A percentile compares a stretch with the other conserved stretches of the same genome.
Evolutionary conservation across 2,797 vertebrate genomes (phyloP).

Genomic region (Bovichtus diacanthus): DNA sequence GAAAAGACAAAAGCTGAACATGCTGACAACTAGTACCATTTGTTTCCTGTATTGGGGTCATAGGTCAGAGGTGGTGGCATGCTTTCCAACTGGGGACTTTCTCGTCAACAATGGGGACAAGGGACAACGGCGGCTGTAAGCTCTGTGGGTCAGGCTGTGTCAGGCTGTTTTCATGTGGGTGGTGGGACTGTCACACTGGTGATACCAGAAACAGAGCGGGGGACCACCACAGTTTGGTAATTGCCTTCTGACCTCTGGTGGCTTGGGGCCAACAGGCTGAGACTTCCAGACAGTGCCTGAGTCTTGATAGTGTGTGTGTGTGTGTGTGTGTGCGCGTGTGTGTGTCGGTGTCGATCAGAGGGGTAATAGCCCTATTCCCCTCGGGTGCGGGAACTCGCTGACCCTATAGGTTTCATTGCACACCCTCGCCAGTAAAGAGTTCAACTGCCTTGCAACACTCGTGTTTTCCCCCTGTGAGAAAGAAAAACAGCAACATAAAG

Average conservation of each 20-base stretch:
- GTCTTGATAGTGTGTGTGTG: slow-evolving; percentile 44
- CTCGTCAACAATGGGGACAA: slow-evolving; percentile 54
- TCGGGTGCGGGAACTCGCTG: slow-evolving; percentile 50
- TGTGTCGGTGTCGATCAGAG: slow-evolving; percentile 34
- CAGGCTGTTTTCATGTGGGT: slow-evolving; percentile 71
- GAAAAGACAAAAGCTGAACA: slow-evolving; percentile 32
- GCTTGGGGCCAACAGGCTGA: slow-evolving; percentile 50
- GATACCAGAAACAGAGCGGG: slow-evolving; percentile 57
- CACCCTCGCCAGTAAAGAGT: slow-evolving; percentile 25
- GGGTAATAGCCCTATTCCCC: slow-evolving; percentile 36
- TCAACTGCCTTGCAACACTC: slow-evolving; percentile 18
- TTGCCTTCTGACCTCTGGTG: slow-evolving; percentile 76
- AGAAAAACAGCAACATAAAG: slow-evolving; percentile 18
- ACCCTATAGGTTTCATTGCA: slow-evolving; percentile 43
- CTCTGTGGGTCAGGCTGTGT: slow-evolving; percentile 53
- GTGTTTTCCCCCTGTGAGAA: slow-evolving; percentile 9
- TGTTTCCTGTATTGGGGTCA: slow-evolving; percentile 69
- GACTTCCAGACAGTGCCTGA: slow-evolving; percentile 51
- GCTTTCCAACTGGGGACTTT: slow-evolving; percentile 60
- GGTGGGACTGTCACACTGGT: slow-evolving; percentile 52
- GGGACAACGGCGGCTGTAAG: slow-evolving; percentile 41
- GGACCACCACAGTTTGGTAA: slow-evolving; percentile 69
- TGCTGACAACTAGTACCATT: slow-evolving; percentile 60
- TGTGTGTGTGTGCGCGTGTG: slow-evolving; percentile 44
- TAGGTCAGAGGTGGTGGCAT: slow-evolving; percentile 67